Conservation (phyloP, 2,797 vertebrate genomes). For the Darevskia nairensis region DNA sequence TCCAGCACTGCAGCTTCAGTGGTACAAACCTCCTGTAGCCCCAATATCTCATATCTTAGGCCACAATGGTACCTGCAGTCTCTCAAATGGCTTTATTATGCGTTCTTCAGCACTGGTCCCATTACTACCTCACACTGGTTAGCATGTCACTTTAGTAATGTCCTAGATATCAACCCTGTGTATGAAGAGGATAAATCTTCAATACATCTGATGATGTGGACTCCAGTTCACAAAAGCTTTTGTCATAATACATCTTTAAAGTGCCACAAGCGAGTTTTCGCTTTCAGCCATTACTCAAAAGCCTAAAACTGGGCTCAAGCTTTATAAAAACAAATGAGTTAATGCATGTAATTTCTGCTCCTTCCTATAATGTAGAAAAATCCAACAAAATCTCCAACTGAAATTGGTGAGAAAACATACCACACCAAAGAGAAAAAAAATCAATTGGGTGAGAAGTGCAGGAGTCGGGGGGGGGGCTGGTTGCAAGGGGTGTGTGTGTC, state of each 20-base stretch:
- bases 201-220: background rate
- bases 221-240: background rate
- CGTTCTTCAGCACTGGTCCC: background rate
- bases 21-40: background rate
- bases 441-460: background rate
- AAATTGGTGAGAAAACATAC: background rate
- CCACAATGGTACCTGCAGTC: background rate
- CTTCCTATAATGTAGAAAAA: background rate
- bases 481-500: background rate
- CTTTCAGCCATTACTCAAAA: background rate
- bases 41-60: background rate
- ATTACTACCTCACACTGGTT: background rate
- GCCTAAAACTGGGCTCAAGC: background rate
- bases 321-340: background rate
- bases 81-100: background rate
- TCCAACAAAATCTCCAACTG: background rate
- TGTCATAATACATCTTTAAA: background rate
- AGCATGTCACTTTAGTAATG: background rate
- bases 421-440: background rate
- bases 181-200: background rate
- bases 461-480: too few relatives aligned
- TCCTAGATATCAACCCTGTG: background rate
- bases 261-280: background rate
- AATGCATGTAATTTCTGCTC: background rate
- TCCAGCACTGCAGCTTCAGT: background rate